A percentile compares a stretch with the other conserved stretches of the same genome.
Conservation (phyloP, 2,888 invertebrate species). For the Cephus rjabovi region DNA sequence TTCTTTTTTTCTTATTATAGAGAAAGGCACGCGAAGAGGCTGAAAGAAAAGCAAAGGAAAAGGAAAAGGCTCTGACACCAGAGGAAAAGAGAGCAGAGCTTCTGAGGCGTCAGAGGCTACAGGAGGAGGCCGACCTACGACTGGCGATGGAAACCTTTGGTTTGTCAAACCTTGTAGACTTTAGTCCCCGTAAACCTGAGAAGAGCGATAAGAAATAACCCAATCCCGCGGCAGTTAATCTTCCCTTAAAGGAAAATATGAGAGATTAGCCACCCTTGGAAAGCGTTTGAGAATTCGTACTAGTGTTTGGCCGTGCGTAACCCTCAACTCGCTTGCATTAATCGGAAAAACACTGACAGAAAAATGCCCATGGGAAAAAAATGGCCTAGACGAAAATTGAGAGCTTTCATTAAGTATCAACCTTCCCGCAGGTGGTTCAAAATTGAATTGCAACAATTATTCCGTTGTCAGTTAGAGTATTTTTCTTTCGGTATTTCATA, state of each 20-base stretch:
- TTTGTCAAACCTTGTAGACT: slow-evolving; percentile 67
- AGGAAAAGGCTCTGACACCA: slow-evolving; percentile 76
- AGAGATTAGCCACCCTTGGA: background rate
- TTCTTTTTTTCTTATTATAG: slow-evolving; percentile 59
- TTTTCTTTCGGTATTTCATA: background rate
- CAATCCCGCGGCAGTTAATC: background rate
- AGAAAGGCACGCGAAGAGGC: slow-evolving; percentile 74
- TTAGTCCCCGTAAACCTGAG: slow-evolving; percentile 62
- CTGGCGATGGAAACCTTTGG: slow-evolving; percentile 92
- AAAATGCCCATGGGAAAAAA: background rate
- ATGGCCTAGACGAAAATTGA: background rate
- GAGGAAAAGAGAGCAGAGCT: slow-evolving; percentile 84
- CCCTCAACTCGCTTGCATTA: background rate
- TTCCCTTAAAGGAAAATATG: background rate
- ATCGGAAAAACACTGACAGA: background rate
- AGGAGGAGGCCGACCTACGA: slow-evolving; percentile 89
- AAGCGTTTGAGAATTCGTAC: background rate
- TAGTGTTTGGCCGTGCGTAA: background rate
- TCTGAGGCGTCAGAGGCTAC: slow-evolving; percentile 81
- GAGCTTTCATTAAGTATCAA: background rate
- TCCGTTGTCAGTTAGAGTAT: background rate
- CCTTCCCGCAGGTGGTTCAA: background rate
- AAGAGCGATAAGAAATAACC: slow-evolving; percentile 60
- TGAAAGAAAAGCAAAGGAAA: slow-evolving; percentile 73
- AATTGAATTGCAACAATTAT: background rate